Conservation (phyloP, 2,888 invertebrate genomes). For the Drosophila rellima region DNA sequence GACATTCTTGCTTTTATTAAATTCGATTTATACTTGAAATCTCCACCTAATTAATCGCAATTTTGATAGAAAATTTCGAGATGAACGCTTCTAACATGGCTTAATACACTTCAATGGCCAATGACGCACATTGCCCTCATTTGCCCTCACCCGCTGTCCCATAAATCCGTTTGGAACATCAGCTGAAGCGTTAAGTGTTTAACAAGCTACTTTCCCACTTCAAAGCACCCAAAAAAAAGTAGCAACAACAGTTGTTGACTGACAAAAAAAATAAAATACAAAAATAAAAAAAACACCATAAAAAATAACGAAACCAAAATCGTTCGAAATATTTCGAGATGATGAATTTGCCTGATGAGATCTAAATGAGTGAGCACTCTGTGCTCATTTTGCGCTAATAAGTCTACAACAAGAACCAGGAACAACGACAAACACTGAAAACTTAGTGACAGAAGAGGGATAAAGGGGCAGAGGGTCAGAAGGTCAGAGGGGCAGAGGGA, state of each 20-base stretch:
- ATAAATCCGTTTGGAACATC: conserved; percentile 49
- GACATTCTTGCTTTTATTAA: not conserved
- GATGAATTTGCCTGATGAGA: conserved; percentile 47
- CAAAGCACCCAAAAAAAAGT: conserved; percentile 56
- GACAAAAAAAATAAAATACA: conserved; percentile 14
- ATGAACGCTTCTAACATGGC: conserved; percentile 20
- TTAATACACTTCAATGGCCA: conserved; percentile 50
- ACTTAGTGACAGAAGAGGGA: not conserved
- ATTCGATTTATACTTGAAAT: conserved; percentile 6
- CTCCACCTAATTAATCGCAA: conserved; percentile 10
- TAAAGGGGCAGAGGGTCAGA: not conserved
- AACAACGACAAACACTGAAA: not conserved
- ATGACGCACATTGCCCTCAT: conserved; percentile 35
- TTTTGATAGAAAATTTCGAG: conserved; percentile 26
- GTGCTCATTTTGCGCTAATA: conserved; percentile 75
- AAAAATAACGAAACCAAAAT: conserved; percentile 24
- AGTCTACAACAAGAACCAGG: conserved; percentile 40
- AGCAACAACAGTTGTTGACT: conserved; percentile 37
- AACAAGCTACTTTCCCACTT: conserved; percentile 79
- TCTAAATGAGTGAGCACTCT: conserved; percentile 44
- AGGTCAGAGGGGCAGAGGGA: not conserved
- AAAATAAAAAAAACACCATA: conserved; percentile 11
- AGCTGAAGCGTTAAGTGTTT: conserved; percentile 70
- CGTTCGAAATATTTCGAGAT: conserved; percentile 28
- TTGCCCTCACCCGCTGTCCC: not conserved